A percentile compares a stretch with the other conserved stretches of the same genome.
These are phyloP conservation scores for Eupleurogrammus muticus DNA, from an alignment of 2,797 vertebrate genomes.

Conservation along the genomic window DNA sequence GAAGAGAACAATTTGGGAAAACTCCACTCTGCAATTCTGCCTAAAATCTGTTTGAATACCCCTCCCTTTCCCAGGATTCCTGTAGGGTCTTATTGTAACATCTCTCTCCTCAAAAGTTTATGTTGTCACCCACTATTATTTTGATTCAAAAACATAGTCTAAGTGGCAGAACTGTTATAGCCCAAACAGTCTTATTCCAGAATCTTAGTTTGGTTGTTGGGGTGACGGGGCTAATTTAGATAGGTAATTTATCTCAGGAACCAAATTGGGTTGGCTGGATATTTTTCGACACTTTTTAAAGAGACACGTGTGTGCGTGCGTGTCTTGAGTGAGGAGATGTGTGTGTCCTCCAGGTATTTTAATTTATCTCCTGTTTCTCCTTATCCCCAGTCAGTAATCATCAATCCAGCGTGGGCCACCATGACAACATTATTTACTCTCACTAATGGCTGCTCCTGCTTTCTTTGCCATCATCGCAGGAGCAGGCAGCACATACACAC, in stretches of 20 bases:
- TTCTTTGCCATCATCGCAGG: conserved; percentile 69
- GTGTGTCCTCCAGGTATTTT: conserved; percentile 85
- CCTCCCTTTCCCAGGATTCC: no score
- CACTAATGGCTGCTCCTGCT: conserved; percentile 83
- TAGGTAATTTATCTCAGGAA: no score
- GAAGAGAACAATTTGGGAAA: conserved; percentile 7
- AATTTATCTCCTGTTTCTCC: conserved; percentile 82
- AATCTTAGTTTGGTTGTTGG: no score
- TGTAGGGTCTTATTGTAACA: no score
- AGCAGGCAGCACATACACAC: conserved; percentile 37
- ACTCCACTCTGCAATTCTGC: conserved; percentile 1
- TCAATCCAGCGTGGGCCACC: conserved; percentile 82
- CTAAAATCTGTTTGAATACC: conserved; percentile 1
- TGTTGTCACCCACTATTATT: no score
- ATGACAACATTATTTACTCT: conserved; percentile 87
- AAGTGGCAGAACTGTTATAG: no score
- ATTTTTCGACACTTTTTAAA: conserved; percentile 55
- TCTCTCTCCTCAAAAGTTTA: no score
- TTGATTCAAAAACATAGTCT: no score
- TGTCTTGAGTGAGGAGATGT: conserved; percentile 51
- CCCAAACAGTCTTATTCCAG: no score
- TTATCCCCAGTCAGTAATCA: conserved; percentile 78
- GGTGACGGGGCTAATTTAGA: no score
- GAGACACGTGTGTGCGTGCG: conserved; percentile 59
- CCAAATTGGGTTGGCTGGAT: no score